Percentiles rank a stretch among this genome's conserved stretches.
Evolutionary conservation across 1,140 invertebrate species (phyloP).

Genomic region (Dendroctonus ponderosae): DNA sequence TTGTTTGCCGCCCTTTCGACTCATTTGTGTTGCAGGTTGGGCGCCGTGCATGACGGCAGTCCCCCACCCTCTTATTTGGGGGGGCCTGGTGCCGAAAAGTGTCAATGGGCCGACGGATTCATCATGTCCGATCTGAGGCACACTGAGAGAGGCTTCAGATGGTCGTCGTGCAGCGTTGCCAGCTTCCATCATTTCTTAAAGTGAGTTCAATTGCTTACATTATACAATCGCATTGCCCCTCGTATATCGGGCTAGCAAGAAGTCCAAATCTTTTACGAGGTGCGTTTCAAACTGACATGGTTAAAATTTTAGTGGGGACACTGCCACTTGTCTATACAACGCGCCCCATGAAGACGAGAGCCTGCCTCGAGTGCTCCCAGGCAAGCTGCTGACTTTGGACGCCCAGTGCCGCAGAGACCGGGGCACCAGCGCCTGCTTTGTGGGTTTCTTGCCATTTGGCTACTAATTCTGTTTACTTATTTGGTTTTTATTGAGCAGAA

Average conservation of each 20-base stretch:
- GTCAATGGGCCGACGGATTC: constrained; percentile 93
- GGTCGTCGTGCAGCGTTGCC: constrained; percentile 90
- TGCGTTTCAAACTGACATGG: not conserved
- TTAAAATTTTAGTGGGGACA: constrained; percentile 72
- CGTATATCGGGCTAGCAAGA: not conserved
- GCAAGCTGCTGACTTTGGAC: constrained; percentile 84
- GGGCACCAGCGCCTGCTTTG: constrained; percentile 87
- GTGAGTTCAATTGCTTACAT: constrained; percentile 56
- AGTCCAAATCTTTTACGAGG: not conserved
- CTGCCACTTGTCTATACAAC: constrained; percentile 90
- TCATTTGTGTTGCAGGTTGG: constrained; percentile 54
- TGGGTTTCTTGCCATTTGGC: constrained; percentile 54
- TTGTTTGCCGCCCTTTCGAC: too few species aligned
- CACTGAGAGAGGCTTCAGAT: constrained; percentile 91
- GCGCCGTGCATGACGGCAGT: constrained; percentile 92
- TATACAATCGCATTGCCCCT: too few species aligned
- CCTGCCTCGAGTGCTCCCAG: constrained; percentile 82
- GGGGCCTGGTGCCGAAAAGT: constrained; percentile 92
- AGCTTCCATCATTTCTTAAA: constrained; percentile 95
- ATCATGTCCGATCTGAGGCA: constrained; percentile 94
- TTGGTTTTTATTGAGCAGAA: constrained; percentile 55
- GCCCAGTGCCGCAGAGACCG: constrained; percentile 91
- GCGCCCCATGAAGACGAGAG: constrained; percentile 91
- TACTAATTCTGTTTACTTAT: not conserved
- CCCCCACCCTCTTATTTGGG: constrained; percentile 91